Evolutionary conservation across 2,113 vertebrate species (phyloP).

Genomic region (Eudyptes chrysolophus): DNA sequence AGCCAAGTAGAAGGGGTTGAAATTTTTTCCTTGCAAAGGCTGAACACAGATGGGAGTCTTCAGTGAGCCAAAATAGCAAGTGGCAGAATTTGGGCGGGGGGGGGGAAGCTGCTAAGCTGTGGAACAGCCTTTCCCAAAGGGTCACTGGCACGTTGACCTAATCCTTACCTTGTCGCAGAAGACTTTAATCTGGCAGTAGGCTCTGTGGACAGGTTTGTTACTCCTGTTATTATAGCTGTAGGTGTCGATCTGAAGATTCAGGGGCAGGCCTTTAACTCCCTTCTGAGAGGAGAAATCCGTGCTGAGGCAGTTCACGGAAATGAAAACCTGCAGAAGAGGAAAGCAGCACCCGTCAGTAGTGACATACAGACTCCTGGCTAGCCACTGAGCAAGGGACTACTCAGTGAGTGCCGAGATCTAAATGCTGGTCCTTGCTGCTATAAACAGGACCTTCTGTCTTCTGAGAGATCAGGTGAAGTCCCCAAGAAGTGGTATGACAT

Average conservation of each 20-base stretch:
- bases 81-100: background rate
- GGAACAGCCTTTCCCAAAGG: background rate
- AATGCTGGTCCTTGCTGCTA: background rate
- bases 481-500: background rate
- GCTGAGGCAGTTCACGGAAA: constrained; percentile 98
- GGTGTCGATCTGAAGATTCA: constrained; percentile 97
- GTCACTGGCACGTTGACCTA: background rate
- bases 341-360: background rate
- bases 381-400: background rate
- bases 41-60: background rate
- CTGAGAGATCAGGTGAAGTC: background rate
- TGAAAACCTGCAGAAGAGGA: constrained; percentile 86
- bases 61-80: background rate
- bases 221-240: constrained; percentile 99
- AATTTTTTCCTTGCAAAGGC: background rate
- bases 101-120: background rate
- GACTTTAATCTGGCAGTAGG: constrained; percentile 98
- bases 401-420: rapidly evolving
- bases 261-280: constrained; percentile 94
- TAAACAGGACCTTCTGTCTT: background rate
- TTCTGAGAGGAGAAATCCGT: constrained; percentile 99
- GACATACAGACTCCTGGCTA: background rate
- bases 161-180: constrained; percentile 92
- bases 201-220: constrained; percentile 97
- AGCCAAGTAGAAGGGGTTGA: background rate